Evolutionary conservation across 2,113 vertebrate species (phyloP), one percentile per base, ranked within the genome.

Genomic region (Cebus imitator): DNA sequence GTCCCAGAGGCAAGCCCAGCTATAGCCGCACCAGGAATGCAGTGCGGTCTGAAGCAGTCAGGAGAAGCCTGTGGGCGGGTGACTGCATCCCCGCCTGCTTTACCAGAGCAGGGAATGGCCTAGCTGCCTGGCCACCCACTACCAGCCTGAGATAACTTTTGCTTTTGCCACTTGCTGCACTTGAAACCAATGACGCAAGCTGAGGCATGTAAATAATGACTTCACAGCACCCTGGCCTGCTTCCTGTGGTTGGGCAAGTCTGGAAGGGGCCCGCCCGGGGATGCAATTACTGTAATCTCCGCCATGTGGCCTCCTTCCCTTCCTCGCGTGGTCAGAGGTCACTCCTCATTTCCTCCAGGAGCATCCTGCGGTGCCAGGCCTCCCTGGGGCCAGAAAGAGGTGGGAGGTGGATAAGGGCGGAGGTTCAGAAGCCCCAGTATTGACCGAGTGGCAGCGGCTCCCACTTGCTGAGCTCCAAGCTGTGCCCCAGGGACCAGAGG

Each of bases 181-280:
- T 43, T 10, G 85, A 30, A 66, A 20, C 4, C 8, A 2, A 11
- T 48, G 25, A 50, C 8, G 8, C 6, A 30, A 87, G 64, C 50
- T 5, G 3, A 18, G 17, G 6, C 0, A 0, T 79, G 43, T n/a
- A 20, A 17, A 20, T 2, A 14, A 66, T 12, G 64, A 32, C 52
- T 2, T 45, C 57, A 40, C 3, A 2, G 50, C 61, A 8, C 0
- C 23, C 48, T 2, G 21, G 64, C 57, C 48, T 0, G 6, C 58
- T 61, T 45, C 45, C 50, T 17, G 0, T 0, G 27, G 13, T 18
- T 23, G 5, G 35, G 45, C 9, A 21, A 7, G n/a, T 61, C 86
- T 80, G 66, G 85, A 72, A 57, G 30, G 50, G 76, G 16, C 43
- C 0, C 0, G 48, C 43, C 0, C 0, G 48, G 9, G 78, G 43